Conservation (phyloP, 2,888 invertebrate species). For the Apodemia mormo region DNA sequence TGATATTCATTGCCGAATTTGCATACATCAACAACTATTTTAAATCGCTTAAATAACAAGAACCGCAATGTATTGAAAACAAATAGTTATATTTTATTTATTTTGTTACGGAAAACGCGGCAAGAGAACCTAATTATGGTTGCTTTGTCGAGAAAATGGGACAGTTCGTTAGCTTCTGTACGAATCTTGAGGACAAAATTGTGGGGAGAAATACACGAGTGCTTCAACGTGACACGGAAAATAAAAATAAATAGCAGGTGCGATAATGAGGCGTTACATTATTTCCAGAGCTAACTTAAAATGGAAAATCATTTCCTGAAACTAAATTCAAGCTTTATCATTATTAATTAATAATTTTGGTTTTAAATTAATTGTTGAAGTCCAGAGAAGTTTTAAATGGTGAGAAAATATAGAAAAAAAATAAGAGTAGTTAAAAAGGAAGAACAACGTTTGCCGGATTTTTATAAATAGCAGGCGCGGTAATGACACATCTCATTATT, state of each 20-base stretch:
- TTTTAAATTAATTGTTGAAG: too few species aligned
- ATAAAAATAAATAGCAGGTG: constrained; percentile 12
- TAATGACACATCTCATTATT: too few species aligned
- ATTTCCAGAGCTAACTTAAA: not conserved
- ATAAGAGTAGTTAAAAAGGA: too few species aligned
- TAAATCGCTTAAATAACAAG: not conserved
- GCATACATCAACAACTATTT: not conserved
- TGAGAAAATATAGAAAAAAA: too few species aligned
- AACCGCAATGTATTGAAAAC: constrained; percentile 5
- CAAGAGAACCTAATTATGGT: constrained; percentile 17
- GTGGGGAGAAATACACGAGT: constrained; percentile 16
- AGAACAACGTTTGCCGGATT: too few species aligned
- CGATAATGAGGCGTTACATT: constrained; percentile 6
- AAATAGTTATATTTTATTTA: constrained; percentile 8
- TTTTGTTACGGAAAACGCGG: constrained; percentile 6
- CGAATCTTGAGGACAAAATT: constrained; percentile 22
- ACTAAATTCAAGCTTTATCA: too few species aligned
- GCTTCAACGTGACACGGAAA: constrained; percentile 10
- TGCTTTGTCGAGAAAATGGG: constrained; percentile 67
- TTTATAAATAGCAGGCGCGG: too few species aligned
- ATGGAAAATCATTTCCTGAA: not conserved
- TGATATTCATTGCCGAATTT: too few species aligned
- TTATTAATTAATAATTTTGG: too few species aligned
- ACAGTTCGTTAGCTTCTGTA: constrained; percentile 63
- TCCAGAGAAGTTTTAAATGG: too few species aligned